phyloP scores from a whole-genome alignment of 2,797 vertebrate species.

The Oophaga sylvatica region DNA sequence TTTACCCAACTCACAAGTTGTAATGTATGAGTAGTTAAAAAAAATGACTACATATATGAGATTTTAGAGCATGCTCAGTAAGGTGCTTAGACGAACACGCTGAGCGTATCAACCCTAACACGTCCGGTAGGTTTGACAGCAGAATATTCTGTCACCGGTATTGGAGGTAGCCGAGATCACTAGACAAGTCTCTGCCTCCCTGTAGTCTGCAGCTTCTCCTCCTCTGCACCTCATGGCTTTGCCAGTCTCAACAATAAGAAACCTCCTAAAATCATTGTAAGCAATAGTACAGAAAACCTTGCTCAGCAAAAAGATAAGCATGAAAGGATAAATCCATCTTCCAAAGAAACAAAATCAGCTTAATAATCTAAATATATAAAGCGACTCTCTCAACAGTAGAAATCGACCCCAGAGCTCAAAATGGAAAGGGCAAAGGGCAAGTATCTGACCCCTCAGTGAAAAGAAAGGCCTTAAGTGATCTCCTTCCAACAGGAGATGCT shows the following conservation, averaged over 20 bases:
- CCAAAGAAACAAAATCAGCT: neutral
- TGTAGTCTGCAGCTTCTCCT: too few relatives aligned
- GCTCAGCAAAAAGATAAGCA: neutral
- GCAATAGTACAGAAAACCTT: neutral
- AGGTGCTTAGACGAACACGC: too few relatives aligned
- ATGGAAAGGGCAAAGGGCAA: slow-evolving; percentile 48
- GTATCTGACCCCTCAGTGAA: slow-evolving; percentile 33
- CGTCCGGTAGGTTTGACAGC: neutral
- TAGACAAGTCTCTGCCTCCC: too few relatives aligned
- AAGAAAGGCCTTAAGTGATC: neutral
- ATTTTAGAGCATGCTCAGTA: neutral
- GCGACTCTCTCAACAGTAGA: neutral
- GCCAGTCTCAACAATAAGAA: neutral
- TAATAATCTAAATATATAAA: slow-evolving; percentile 6
- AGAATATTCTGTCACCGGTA: too few relatives aligned
- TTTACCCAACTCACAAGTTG: too few relatives aligned
- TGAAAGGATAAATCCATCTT: neutral
- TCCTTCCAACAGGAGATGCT: slow-evolving; percentile 20
- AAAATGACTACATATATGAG: too few relatives aligned
- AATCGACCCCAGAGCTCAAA: slow-evolving; percentile 13
- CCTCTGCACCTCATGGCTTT: neutral
- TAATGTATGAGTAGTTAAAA: too few relatives aligned
- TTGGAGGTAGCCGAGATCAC: too few relatives aligned
- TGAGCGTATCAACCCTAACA: neutral
- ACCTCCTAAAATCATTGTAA: neutral